A percentile compares a stretch with the other conserved stretches of the same genome.
These are phyloP conservation scores for Nomia melanderi DNA, from an alignment of 1,140 invertebrate species.

Conservation along the genomic window DNA sequence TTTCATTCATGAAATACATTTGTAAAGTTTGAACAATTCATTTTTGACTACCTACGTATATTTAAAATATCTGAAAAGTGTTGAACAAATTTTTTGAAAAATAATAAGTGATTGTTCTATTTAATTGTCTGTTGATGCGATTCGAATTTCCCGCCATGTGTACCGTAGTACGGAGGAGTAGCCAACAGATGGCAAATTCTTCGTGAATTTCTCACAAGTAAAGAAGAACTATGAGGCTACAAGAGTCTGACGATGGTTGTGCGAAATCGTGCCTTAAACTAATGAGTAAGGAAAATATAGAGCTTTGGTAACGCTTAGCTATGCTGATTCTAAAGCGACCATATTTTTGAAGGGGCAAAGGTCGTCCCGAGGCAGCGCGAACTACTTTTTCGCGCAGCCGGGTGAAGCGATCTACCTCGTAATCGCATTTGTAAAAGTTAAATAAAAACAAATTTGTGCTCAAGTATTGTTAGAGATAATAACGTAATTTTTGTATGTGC, in stretches of 20 bases:
- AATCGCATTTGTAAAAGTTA: too few species aligned
- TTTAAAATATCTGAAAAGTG: background rate
- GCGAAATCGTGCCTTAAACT: constrained; percentile 88
- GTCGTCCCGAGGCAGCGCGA: constrained; percentile 85
- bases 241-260: background rate
- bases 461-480: too few species aligned
- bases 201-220: constrained; percentile 37
- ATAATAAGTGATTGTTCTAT: too few species aligned
- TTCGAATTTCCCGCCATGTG: constrained; percentile 3
- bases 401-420: constrained; percentile 88
- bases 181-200: constrained; percentile 61
- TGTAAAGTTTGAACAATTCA: background rate
- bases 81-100: too few species aligned
- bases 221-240: background rate
- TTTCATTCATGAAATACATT: background rate
- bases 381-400: constrained; percentile 86
- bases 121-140: too few species aligned
- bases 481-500: too few species aligned
- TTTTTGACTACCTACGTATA: background rate
- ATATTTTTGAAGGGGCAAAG: constrained; percentile 88
- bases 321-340: constrained; percentile 82
- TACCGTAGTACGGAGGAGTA: background rate
- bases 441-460: background rate
- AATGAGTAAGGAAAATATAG: constrained; percentile 94
- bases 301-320: constrained; percentile 91